Evolutionary conservation across 1,140 invertebrate genomes (phyloP).

Genomic region (Apocrypta bakeri): DNA sequence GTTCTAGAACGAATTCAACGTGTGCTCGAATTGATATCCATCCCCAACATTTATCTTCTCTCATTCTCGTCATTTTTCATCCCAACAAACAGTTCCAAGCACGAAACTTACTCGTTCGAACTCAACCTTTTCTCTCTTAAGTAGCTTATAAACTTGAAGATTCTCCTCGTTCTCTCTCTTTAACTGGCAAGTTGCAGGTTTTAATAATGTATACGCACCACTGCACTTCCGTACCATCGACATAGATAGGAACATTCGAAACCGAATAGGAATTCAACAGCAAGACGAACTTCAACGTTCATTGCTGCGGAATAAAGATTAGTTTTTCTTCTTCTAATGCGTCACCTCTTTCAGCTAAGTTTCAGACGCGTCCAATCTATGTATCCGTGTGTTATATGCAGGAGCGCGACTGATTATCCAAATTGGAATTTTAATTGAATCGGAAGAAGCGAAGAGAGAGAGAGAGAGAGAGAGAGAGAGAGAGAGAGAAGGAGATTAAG

Average conservation of each 20-base stretch:
- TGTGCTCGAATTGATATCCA: neutral
- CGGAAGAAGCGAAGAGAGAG: neutral
- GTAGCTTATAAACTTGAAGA: conserved; percentile 16
- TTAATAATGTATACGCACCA: conserved; percentile 25
- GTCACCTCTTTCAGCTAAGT: conserved; percentile 1
- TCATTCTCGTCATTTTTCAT: neutral
- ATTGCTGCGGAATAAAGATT: neutral
- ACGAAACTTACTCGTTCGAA: neutral
- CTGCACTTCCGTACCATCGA: neutral
- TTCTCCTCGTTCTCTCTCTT: no score
- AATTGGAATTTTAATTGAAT: conserved; percentile 24
- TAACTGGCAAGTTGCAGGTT: conserved; percentile 8
- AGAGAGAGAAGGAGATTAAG: neutral
- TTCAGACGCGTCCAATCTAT: neutral
- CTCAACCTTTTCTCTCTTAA: neutral
- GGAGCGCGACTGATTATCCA: neutral
- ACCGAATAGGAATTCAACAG: conserved; percentile 2
- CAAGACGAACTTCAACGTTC: conserved; percentile 13
- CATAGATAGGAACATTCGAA: neutral
- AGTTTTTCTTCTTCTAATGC: neutral
- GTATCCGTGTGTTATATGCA: neutral
- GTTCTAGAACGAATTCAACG: conserved; percentile 2
- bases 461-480: neutral
- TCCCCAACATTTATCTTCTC: neutral
- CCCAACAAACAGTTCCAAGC: neutral